These are phyloP conservation scores for Lates japonicus DNA, from an alignment of 2,797 vertebrate species.

Conservation along the genomic window DNA sequence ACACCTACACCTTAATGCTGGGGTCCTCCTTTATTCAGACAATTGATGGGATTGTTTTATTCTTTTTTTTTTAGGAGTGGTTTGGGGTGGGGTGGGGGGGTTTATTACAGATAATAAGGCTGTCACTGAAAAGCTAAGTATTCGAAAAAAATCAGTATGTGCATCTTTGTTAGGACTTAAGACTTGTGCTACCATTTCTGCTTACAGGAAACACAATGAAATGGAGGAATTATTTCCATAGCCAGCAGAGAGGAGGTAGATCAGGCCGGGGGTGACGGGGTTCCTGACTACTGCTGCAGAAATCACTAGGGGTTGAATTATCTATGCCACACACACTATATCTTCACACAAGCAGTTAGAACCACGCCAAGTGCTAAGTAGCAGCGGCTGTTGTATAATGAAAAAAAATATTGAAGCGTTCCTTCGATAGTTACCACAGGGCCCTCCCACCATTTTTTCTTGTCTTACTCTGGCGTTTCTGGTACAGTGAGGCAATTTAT, in stretches of 20 bases:
- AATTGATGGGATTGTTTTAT: not conserved
- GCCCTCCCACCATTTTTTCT: constrained; percentile 26
- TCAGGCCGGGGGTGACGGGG: constrained; percentile 14
- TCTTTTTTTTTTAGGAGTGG: not conserved
- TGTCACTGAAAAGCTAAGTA: constrained; percentile 14
- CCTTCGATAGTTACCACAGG: constrained; percentile 46
- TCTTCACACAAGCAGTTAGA: constrained; percentile 54
- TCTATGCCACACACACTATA: constrained; percentile 41
- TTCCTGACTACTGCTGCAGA: no score
- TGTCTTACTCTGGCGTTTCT: constrained; percentile 36
- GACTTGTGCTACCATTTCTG: constrained; percentile 4
- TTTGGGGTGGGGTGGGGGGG: not conserved
- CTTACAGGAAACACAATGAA: constrained; percentile 7
- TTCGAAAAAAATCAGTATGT: constrained; percentile 23
- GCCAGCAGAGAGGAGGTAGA: constrained; percentile 9
- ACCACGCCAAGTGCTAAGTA: constrained; percentile 45
- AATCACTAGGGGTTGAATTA: constrained; percentile 45
- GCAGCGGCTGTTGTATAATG: constrained; percentile 41
- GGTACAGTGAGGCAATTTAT: constrained; percentile 61
- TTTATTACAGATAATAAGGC: constrained; percentile 8
- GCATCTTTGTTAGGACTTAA: constrained; percentile 19
- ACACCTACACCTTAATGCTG: not conserved
- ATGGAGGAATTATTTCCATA: constrained; percentile 12
- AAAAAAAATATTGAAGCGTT: constrained; percentile 39
- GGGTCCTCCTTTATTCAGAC: not conserved